Conservation (phyloP, 1,140 invertebrate species). For the Sitodiplosis mosellana region DNA sequence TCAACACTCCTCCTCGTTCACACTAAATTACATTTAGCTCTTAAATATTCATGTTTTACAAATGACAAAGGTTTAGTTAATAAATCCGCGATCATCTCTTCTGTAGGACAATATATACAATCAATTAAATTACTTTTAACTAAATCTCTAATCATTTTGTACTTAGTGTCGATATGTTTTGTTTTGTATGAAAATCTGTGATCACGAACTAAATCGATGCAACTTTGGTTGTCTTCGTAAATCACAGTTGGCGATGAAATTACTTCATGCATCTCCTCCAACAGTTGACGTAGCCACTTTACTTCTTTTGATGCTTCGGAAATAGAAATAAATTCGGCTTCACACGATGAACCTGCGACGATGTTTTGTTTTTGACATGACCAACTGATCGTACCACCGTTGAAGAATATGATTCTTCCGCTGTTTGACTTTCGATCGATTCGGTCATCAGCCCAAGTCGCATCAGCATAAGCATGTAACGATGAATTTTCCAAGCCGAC, state of each 20-base stretch:
- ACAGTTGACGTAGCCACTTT: constrained; percentile 7
- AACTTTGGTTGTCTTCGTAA: constrained; percentile 11
- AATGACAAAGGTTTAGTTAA: constrained; percentile 10
- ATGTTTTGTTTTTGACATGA: constrained; percentile 7
- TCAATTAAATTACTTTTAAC: constrained; percentile 4
- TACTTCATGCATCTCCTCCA: constrained; percentile 6
- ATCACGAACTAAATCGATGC: constrained; percentile 7
- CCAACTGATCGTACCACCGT: constrained; percentile 8
- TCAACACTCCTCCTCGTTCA: too few relatives aligned
- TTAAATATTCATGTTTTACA: too few relatives aligned
- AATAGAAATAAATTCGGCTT: constrained; percentile 3
- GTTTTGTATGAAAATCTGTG: constrained; percentile 6
- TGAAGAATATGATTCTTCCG: constrained; percentile 7
- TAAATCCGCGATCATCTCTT: constrained; percentile 10
- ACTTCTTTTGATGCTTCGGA: constrained; percentile 7
- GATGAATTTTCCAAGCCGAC: background rate
- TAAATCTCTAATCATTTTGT: constrained; percentile 6
- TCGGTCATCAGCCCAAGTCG: constrained; percentile 7
- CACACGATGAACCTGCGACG: constrained; percentile 7
- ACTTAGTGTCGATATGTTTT: constrained; percentile 9
- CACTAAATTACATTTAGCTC: too few relatives aligned
- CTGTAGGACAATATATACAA: constrained; percentile 9
- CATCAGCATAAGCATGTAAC: constrained; percentile 6
- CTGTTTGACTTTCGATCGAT: constrained; percentile 10
- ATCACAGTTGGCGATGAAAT: constrained; percentile 5